phyloP scores from a whole-genome alignment of 2,797 vertebrate species.

The Halcyon leucocephala region DNA sequence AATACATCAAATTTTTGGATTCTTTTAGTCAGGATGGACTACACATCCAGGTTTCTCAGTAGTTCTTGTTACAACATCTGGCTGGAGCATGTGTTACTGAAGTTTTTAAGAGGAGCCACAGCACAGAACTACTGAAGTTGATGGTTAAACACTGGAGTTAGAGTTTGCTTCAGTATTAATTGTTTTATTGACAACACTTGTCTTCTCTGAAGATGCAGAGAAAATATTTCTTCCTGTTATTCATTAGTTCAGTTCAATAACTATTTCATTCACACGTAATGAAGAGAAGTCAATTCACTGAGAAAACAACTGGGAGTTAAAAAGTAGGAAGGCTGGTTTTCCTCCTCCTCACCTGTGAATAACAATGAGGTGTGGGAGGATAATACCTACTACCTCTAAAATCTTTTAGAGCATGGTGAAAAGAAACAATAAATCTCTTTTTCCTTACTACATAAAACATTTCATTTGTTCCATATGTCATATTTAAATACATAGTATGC shows the following conservation, averaged over 20 bases:
- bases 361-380: conserved; percentile 48
- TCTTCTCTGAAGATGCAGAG: background rate
- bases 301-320: conserved; percentile 21
- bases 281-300: conserved; percentile 24
- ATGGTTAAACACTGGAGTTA: background rate
- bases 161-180: background rate
- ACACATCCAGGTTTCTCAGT: background rate
- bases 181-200: background rate
- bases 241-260: conserved; percentile 8
- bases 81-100: background rate
- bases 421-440: background rate
- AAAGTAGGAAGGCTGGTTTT: conserved; percentile 48
- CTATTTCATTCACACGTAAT: conserved; percentile 36
- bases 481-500: background rate
- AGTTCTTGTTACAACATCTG: background rate
- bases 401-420: background rate
- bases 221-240: conserved; percentile 16
- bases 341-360: conserved; percentile 13
- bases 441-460: background rate
- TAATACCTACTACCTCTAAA: background rate
- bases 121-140: background rate
- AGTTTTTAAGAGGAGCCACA: background rate
- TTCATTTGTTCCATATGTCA: background rate
- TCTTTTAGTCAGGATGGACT: background rate
- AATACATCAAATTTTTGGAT: background rate